Percentiles rank a stretch among this genome's conserved stretches.
Conservation (phyloP, 2,113 vertebrate species). For the Hemiscyllium ocellatum region DNA sequence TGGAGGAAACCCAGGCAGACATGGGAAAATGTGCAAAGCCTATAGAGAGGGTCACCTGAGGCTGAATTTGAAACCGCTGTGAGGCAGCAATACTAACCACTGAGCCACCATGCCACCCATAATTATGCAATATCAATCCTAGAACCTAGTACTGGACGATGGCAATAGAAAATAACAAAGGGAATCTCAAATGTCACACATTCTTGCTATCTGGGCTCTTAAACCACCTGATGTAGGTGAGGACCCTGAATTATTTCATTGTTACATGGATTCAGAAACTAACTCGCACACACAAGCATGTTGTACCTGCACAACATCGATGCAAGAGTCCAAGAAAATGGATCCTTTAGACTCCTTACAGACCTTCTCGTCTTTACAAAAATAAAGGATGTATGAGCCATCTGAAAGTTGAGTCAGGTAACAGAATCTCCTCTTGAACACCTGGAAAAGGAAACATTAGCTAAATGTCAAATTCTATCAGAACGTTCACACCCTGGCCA, state of each 20-base stretch:
- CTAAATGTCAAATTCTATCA: background rate
- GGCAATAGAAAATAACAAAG: background rate
- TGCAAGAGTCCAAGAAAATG: constrained; percentile 92
- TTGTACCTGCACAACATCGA: constrained; percentile 82
- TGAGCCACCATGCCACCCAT: too few species aligned
- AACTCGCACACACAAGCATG: background rate
- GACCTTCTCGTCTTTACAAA: constrained; percentile 95
- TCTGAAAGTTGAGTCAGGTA: constrained; percentile 93
- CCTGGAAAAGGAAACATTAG: constrained; percentile 56
- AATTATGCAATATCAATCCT: background rate
- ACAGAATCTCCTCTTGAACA: constrained; percentile 92
- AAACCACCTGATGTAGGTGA: background rate
- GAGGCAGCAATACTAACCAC: too few species aligned
- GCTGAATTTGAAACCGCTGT: too few species aligned
- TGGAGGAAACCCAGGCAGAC: too few species aligned
- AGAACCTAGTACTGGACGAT: background rate
- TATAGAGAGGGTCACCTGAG: too few species aligned
- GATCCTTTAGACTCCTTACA: constrained; percentile 93
- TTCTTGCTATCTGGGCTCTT: too few species aligned
- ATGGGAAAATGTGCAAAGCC: too few species aligned
- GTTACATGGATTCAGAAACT: background rate
- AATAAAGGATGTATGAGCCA: constrained; percentile 93
- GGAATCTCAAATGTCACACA: background rate
- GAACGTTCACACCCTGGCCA: background rate
- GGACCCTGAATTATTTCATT: background rate